These are phyloP conservation scores for Mugil cephalus DNA, from an alignment of 2,113 vertebrate genomes.

Conservation along the genomic window DNA sequence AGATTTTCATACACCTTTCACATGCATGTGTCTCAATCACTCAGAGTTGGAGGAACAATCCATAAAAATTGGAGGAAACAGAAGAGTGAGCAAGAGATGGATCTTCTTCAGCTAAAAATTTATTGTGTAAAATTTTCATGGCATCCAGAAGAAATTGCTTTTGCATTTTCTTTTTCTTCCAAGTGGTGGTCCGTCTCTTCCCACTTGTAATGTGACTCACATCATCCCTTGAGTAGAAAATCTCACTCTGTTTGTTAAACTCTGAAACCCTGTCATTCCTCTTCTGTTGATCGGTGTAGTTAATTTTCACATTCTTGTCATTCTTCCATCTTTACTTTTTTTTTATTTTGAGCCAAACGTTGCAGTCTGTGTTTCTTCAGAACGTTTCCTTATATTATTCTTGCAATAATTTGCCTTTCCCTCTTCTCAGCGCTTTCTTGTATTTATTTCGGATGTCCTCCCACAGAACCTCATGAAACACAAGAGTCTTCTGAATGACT, in stretches of 20 bases:
- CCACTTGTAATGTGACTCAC: not conserved
- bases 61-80: not conserved
- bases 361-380: too few species aligned
- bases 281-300: not conserved
- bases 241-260: not conserved
- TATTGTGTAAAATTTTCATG: not conserved
- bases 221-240: too few species aligned
- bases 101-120: not conserved
- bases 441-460: too few species aligned
- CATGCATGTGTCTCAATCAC: slow-evolving; percentile 2
- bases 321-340: slow-evolving; percentile 3
- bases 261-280: not conserved
- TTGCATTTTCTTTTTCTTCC: not conserved
- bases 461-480: too few species aligned
- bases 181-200: not conserved
- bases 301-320: not conserved
- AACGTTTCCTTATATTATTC: too few species aligned
- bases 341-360: too few species aligned
- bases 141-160: not conserved
- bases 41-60: not conserved
- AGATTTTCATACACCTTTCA: not conserved
- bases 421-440: too few species aligned
- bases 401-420: too few species aligned
- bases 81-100: not conserved
- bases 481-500: too few species aligned